Conservation (phyloP, 1,140 invertebrate species). For the Drosophila truncata region DNA sequence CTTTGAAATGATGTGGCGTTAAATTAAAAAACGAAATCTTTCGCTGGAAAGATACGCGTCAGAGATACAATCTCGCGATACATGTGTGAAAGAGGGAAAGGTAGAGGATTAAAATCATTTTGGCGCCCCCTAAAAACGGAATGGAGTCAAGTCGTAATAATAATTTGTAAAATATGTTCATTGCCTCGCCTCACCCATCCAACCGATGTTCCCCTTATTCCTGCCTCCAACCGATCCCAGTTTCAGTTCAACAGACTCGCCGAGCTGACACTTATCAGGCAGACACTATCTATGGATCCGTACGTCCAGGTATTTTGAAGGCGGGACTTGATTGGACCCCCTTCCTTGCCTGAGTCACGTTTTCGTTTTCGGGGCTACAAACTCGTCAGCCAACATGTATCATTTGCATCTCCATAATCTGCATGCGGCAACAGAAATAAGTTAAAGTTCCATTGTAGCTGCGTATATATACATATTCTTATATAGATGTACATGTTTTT, state of each 20-base stretch:
- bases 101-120: slow-evolving; percentile 55
- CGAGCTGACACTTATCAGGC: slow-evolving; percentile 65
- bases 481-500: slow-evolving; percentile 12
- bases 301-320: slow-evolving; percentile 59
- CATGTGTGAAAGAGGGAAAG: slow-evolving; percentile 34
- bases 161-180: slow-evolving; percentile 75
- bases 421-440: slow-evolving; percentile 36
- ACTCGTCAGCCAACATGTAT: slow-evolving; percentile 49
- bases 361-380: slow-evolving; percentile 60
- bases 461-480: slow-evolving; percentile 21
- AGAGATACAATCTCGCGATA: slow-evolving; percentile 47
- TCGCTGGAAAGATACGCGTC: slow-evolving; percentile 22
- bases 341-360: slow-evolving; percentile 65
- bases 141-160: slow-evolving; percentile 47
- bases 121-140: slow-evolving; percentile 62
- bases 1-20: slow-evolving; percentile 49
- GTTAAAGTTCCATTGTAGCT: slow-evolving; percentile 72
- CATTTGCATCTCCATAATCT: slow-evolving; percentile 60
- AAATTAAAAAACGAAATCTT: slow-evolving; percentile 63
- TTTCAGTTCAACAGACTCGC: slow-evolving; percentile 33
- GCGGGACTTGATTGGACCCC: slow-evolving; percentile 34
- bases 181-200: slow-evolving; percentile 67
- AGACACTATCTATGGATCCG: slow-evolving; percentile 57
- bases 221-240: slow-evolving; percentile 28
- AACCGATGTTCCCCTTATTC: neutral